phyloP scores from a whole-genome alignment of 2,888 invertebrate genomes.

The Pyrrhosoma nymphula region DNA sequence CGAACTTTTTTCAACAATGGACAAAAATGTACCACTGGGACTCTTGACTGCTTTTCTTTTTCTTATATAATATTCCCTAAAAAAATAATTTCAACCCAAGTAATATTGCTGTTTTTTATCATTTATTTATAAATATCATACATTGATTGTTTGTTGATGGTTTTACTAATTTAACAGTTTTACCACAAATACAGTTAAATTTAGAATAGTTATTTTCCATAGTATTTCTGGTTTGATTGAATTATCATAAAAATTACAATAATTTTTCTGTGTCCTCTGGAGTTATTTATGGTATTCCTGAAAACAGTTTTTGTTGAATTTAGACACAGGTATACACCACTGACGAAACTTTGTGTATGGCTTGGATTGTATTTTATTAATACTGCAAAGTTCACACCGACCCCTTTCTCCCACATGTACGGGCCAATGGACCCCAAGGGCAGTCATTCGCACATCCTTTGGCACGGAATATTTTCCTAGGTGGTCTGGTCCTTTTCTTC shows the following conservation, averaged over 20 bases:
- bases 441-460: not conserved
- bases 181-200: not conserved
- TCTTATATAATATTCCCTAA: not conserved
- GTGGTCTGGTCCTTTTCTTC: constrained; percentile 3
- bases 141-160: not conserved
- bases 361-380: not conserved
- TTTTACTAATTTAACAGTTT: not conserved
- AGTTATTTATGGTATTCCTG: not conserved
- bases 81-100: not conserved
- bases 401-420: not conserved
- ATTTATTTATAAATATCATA: not conserved
- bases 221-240: not conserved
- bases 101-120: not conserved
- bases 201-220: not conserved
- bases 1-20: not conserved
- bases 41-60: not conserved
- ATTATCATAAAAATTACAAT: not conserved
- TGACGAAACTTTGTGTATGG: not conserved
- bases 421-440: not conserved
- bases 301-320: not conserved
- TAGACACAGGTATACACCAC: not conserved
- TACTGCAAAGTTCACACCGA: not conserved
- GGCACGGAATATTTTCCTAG: constrained; percentile 5
- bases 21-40: not conserved
- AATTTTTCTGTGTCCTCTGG: not conserved